Evolutionary conservation across 2,113 vertebrate species (phyloP), one percentile per base, ranked within the genome.

Genomic region (Australoheros scitulus): DNA sequence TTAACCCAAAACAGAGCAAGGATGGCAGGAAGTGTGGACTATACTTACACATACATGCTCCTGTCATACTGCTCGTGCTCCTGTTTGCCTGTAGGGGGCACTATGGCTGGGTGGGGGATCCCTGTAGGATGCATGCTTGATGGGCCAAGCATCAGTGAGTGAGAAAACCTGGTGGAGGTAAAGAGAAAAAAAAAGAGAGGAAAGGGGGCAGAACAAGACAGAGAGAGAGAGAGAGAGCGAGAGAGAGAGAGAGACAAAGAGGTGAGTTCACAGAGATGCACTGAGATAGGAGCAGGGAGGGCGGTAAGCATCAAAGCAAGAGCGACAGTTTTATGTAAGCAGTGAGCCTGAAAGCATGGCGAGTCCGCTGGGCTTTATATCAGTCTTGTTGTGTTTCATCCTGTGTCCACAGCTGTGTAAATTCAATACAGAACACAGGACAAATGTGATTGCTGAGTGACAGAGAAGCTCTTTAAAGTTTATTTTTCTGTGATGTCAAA

Each of bases 91-190:
- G 98, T 95, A 86, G 97, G 93, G 88, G 97, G 97, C 93, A 99
- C 96, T 79, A 99, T 99, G 82, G 98, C 97, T 0, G 98, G 97
- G 91, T 99, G 98, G 1, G 98, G 97, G 95, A 99, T 99, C 88
- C 98, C 98, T 1, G 98, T 97, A 3, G 97, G 96, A 91, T 99
- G 98, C 96, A 99, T 97, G 77, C 97, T 95, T 1, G 95, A 95
- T 0, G 97, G 97, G 80, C 98, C 96, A 79, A 99, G 96, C 97
- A 99, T 97, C 94, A 99, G 94, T 1, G 98, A 97, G 92, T 98
- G 98, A 80, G 97, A 94, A 94, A 99, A 98, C 98, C 98, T 99
- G 93, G 79, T 14, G 18, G 41, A 81, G 82, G 77, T 1, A 26
- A 41, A 68, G 26, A 26, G 14, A 24, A 6, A 17, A 36, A 13